Evolutionary conservation across 2,888 invertebrate genomes (phyloP).

Genomic region (Leptinotarsa haldemani): DNA sequence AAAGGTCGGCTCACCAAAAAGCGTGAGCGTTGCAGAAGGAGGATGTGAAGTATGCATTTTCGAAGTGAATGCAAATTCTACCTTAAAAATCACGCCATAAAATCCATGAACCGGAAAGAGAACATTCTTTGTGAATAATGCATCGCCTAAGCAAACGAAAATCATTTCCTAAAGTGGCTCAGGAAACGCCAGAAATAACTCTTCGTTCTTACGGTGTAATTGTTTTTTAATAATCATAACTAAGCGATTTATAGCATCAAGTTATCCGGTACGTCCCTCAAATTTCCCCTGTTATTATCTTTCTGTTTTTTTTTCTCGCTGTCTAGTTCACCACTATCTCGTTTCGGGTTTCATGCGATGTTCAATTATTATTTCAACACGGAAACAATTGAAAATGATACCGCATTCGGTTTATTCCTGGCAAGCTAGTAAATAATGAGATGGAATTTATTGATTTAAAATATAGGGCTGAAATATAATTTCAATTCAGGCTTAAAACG

Average conservation of each 20-base stretch:
- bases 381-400: slow-evolving; percentile 57
- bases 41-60: slow-evolving; percentile 44
- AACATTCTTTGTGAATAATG: slow-evolving; percentile 52
- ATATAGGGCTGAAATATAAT: not conserved
- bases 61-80: slow-evolving; percentile 54
- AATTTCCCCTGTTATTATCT: slow-evolving; percentile 51
- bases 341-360: slow-evolving; percentile 51
- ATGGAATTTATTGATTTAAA: not conserved
- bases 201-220: slow-evolving; percentile 35
- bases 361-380: slow-evolving; percentile 55
- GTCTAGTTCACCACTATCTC: slow-evolving; percentile 46
- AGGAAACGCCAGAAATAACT: slow-evolving; percentile 45
- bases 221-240: slow-evolving; percentile 52
- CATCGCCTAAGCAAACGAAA: slow-evolving; percentile 49
- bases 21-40: slow-evolving; percentile 28
- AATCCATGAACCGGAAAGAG: slow-evolving; percentile 56
- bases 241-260: slow-evolving; percentile 37
- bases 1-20: slow-evolving; percentile 37
- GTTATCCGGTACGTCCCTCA: slow-evolving; percentile 31
- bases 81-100: slow-evolving; percentile 57
- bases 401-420: slow-evolving; percentile 46
- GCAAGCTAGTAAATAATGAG: not conserved
- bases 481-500: too few relatives aligned
- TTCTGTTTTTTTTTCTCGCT: slow-evolving; percentile 46
- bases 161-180: slow-evolving; percentile 50